Evolutionary conservation across 2,113 vertebrate species (phyloP).

Genomic region (Ctenomys sociabilis): DNA sequence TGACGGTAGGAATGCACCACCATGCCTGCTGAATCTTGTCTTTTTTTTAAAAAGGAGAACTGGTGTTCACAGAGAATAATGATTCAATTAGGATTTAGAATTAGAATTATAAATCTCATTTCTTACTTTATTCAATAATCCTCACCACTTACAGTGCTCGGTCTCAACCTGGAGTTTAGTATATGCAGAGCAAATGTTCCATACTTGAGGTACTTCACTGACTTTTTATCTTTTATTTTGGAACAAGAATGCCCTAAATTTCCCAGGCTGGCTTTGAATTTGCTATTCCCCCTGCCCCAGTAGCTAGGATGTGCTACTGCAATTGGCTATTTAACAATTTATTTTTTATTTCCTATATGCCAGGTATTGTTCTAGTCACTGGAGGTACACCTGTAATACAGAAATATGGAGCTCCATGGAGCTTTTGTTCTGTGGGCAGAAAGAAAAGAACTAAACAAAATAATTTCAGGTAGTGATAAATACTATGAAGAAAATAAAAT

Average conservation of each 20-base stretch:
- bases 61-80: neutral
- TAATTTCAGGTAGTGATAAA: neutral
- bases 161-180: neutral
- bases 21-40: neutral
- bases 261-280: neutral
- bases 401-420: neutral
- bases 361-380: neutral
- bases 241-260: neutral
- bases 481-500: slow-evolving; percentile 7
- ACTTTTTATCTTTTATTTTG: neutral
- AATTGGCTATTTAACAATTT: neutral
- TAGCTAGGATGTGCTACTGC: neutral
- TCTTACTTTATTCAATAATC: slow-evolving; percentile 18
- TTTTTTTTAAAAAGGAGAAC: slow-evolving; percentile 13
- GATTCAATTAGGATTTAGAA: neutral
- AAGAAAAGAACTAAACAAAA: neutral
- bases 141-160: neutral
- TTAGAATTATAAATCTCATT: neutral
- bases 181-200: neutral
- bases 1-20: neutral
- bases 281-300: neutral
- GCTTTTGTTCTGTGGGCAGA: neutral
- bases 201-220: neutral
- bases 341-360: neutral
- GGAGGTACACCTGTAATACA: neutral